Evolutionary conservation across 2,113 vertebrate species (phyloP).

Genomic region (Rissa tridactyla): DNA sequence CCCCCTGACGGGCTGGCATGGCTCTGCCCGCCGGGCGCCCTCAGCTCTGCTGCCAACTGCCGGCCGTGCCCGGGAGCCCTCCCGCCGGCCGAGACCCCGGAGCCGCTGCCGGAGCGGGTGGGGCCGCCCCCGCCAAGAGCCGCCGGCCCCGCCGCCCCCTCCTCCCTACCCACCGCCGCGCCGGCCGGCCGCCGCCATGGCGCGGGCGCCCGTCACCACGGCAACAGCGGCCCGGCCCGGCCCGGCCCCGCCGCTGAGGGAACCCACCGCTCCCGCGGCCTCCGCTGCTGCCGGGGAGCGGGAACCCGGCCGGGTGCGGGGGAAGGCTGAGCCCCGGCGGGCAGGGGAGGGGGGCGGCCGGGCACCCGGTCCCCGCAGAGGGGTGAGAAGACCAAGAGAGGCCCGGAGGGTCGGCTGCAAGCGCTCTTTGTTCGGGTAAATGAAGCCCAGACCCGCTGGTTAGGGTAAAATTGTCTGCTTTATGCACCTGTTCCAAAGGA

Average conservation of each 20-base stretch:
- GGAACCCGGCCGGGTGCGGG: not conserved
- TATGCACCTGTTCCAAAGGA: conserved; percentile 12
- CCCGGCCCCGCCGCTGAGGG: not conserved
- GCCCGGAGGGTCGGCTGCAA: not conserved
- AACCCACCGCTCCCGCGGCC: not conserved
- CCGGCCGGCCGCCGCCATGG: not conserved
- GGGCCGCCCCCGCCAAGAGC: no score
- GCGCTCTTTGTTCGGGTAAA: not conserved
- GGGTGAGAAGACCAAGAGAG: not conserved
- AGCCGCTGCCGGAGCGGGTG: no score
- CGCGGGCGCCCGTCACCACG: not conserved
- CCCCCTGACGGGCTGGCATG: accelerated
- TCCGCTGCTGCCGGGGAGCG: no score
- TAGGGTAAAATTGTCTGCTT: conserved; percentile 21
- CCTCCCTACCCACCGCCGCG: not conserved
- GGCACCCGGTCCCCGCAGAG: accelerated
- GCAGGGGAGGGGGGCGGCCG: no score
- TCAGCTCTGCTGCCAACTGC: not conserved
- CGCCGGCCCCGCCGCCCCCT: not conserved
- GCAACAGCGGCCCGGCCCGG: not conserved
- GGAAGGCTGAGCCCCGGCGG: not conserved
- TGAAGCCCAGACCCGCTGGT: not conserved
- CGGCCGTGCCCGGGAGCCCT: not conserved
- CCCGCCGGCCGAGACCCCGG: no score
- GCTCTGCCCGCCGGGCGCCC: no score